Base-by-base conservation (phyloP, 2,113 vertebrate species). In the Nothoprocta perdicaria region DNA sequence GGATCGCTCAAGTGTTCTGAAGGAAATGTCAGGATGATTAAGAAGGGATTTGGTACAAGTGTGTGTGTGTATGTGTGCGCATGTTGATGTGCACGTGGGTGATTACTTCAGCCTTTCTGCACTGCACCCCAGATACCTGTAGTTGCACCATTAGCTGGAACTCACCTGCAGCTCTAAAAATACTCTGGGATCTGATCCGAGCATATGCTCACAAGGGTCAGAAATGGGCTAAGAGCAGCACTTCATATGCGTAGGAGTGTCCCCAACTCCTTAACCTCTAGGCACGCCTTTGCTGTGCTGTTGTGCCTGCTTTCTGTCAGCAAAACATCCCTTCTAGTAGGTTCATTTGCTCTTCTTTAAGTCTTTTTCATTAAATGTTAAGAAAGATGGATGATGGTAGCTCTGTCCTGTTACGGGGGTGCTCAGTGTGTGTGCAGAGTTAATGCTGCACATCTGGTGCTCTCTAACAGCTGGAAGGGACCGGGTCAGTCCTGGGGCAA, bases 391-490 rank as follows among this genome's bases (percentile, higher is more conserved):
- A 35, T 58, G 4, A 19, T 0, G 5, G 66, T 19, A 9, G 41
- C 38, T 84, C 40, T 4, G 1, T 72, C 33, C 21, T 29, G 48
- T 68, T 63, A 67, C 1, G 23, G 61, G n/a, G 18, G 21, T 12
- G 35, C 52, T 45, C 0, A 0, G 31, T 0, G 1, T 40, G 40
- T 11, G 29, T 1, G 0, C 21, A 45, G 46, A 63, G 67, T 26
- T 45, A 41, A 50, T 1, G 0, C 50, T 4, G 63, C 68, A 41
- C 80, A 72, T 35, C 66, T 86, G 80, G 31, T 0, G 41, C 6
- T 29, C 57, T 58, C 84, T 53, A 55, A 61, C 55, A 62, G 79
- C 79, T 84, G 82, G 60, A 69, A 80, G 60, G 61, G 21, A 61
- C 55, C 14, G 1, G 35, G 18, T n/a, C 0, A 0, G 65, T 14